phyloP scores from a whole-genome alignment of 2,113 vertebrate species.

The Cebus imitator region DNA sequence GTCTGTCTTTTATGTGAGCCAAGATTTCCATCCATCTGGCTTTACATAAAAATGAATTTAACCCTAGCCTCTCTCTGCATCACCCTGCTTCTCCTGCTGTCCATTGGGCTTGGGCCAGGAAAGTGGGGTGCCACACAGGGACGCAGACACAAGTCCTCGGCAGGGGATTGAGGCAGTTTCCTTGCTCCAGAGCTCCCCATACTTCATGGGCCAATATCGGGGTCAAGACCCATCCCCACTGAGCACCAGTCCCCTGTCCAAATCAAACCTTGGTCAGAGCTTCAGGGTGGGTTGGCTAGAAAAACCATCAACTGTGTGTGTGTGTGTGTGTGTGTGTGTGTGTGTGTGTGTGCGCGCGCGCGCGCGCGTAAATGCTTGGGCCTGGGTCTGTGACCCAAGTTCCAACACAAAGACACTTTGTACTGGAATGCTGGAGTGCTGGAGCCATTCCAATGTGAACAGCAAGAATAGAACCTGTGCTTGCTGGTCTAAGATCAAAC shows the following conservation, averaged over 20 bases:
- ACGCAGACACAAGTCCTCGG: neutral
- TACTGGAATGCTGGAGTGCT: neutral
- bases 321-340: neutral
- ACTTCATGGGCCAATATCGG: neutral
- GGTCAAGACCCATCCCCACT: neutral
- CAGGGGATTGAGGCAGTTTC: neutral
- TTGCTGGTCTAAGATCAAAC: slow-evolving; percentile 74
- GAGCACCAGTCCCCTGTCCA: neutral
- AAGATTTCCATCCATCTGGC: neutral
- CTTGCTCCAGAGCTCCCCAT: neutral
- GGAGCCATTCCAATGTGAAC: slow-evolving; percentile 29
- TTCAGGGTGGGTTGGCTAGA: neutral
- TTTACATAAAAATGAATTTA: neutral
- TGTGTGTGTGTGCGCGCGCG: neutral
- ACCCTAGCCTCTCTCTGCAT: neutral
- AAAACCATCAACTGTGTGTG: neutral
- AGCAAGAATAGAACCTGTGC: slow-evolving; percentile 43
- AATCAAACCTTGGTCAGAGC: neutral
- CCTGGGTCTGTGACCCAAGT: neutral
- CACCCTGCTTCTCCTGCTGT: neutral
- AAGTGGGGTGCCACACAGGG: neutral
- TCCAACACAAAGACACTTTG: neutral
- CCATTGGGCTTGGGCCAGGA: neutral
- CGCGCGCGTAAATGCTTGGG: neutral
- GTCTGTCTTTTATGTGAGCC: neutral